Percentiles rank a stretch among this genome's conserved stretches.
phyloP scores from a whole-genome alignment of 1,140 invertebrate genomes.

The Papilio polyxenes region DNA sequence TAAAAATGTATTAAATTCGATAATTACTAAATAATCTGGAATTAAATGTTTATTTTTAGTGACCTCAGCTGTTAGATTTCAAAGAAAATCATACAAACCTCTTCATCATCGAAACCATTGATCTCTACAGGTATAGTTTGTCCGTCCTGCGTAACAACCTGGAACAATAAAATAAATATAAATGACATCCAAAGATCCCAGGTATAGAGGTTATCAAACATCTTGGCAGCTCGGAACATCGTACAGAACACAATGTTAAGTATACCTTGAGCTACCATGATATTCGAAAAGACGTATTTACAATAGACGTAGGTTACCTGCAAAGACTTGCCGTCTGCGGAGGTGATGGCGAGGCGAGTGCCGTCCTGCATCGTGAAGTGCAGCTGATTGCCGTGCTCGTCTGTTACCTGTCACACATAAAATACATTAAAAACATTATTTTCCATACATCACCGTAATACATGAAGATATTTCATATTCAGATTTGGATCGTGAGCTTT shows the following conservation, averaged over 20 bases:
- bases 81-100: conserved; percentile 46
- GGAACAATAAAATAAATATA: conserved; percentile 41
- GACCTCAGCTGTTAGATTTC: neutral
- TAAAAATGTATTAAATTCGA: too few relatives aligned
- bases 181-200: neutral
- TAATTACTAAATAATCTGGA: too few relatives aligned
- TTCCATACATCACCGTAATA: too few relatives aligned
- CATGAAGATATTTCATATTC: too few relatives aligned
- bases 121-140: conserved; percentile 80
- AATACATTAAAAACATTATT: neutral
- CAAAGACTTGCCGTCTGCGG: conserved; percentile 76
- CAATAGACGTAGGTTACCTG: neutral
- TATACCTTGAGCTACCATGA: too few relatives aligned
- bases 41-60: too few relatives aligned
- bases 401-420: conserved; percentile 79
- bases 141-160: conserved; percentile 79
- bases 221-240: too few relatives aligned
- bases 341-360: conserved; percentile 80
- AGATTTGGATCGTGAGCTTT: too few relatives aligned
- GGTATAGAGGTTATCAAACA: too few relatives aligned
- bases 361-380: conserved; percentile 86
- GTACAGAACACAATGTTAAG: too few relatives aligned
- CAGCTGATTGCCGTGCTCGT: conserved; percentile 85
- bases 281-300: too few relatives aligned
- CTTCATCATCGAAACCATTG: conserved; percentile 66